Evolutionary conservation across 53 echinoderm and acorn worm species (phyloP), one percentile per base, ranked within the genome.

Genomic region (Henricia sp.): DNA sequence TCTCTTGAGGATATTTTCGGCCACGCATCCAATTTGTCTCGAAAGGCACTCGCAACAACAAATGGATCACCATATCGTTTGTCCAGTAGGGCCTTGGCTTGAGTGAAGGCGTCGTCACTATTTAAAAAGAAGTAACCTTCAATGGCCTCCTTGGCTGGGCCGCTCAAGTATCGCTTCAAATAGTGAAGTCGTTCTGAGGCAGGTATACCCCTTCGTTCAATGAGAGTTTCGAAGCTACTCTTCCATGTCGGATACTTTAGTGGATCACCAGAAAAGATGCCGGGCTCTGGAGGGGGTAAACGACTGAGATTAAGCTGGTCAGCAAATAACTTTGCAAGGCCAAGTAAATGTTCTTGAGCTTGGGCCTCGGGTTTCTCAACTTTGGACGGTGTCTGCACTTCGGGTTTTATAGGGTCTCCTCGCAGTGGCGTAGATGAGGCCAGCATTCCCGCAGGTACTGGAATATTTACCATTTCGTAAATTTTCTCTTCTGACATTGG

Each of bases 261-360:
- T 4, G 90, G 90, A 29, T 89, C 74, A 10, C 90, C 84, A 6
- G 41, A 41, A 50, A 85, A 90, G 32, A 85, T 19, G 40, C 52
- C 37, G 38, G 85, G 90, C 37, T 90, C 90, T 1, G 90, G 90
- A n/a, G n/a, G n/a, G n/a, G n/a, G n/a, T n/a, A n/a, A n/a, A n/a
- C n/a, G n/a, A n/a, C n/a, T n/a, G n/a, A 13, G 71, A 16, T 37
- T 83, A 30, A 88, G 20, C 23, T 68, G 35, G 13, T 23, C 27
- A 37, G 64, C 25, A 2, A 88, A 50, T 3, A 59, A 50, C 41
- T 88, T 70, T n/a, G 50, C 65, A 6, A 86, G 36, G 17, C 35
- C 17, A 35, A 33, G 33, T 28, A 28, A 12, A 21, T 16, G 48
- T 11, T 48, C 9, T 16, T 48, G 48, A 9, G 16, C 14, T 48